phyloP scores from a whole-genome alignment of 1,140 invertebrate genomes.

The Cardiocondyla obscurior region DNA sequence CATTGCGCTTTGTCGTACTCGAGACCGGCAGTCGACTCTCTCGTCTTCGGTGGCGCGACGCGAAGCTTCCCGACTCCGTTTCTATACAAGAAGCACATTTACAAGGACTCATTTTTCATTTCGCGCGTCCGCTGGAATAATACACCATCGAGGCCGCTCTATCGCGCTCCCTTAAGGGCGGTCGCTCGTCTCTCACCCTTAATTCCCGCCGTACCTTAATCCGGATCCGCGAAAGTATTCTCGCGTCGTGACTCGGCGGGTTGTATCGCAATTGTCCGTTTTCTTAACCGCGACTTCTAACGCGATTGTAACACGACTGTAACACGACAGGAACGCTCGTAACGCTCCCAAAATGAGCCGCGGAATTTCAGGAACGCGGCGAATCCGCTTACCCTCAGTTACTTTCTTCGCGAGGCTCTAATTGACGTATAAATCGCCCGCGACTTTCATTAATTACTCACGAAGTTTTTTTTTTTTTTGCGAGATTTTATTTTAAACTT shows the following conservation, averaged over 20 bases:
- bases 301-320: no score
- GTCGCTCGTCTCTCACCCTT: slow-evolving; percentile 20
- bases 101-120: slow-evolving; percentile 64
- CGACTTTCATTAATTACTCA: background rate
- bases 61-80: slow-evolving; percentile 25
- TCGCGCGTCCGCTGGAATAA: slow-evolving; percentile 47
- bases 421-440: slow-evolving; percentile 28
- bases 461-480: slow-evolving; percentile 10
- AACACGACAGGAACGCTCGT: background rate
- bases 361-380: slow-evolving; percentile 10
- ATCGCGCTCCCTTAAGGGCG: slow-evolving; percentile 29
- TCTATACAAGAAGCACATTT: slow-evolving; percentile 51
- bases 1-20: slow-evolving; percentile 32
- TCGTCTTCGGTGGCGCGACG: slow-evolving; percentile 59
- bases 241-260: slow-evolving; percentile 3
- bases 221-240: background rate
- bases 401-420: background rate
- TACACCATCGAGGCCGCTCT: slow-evolving; percentile 35
- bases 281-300: background rate
- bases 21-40: slow-evolving; percentile 28
- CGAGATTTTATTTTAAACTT: background rate
- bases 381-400: no score
- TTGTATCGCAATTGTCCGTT: slow-evolving; percentile 35
- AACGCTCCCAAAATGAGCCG: background rate
- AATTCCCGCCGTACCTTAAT: slow-evolving; percentile 20